Conservation (phyloP, 2,113 vertebrate species). For the Trogon melanurus region DNA sequence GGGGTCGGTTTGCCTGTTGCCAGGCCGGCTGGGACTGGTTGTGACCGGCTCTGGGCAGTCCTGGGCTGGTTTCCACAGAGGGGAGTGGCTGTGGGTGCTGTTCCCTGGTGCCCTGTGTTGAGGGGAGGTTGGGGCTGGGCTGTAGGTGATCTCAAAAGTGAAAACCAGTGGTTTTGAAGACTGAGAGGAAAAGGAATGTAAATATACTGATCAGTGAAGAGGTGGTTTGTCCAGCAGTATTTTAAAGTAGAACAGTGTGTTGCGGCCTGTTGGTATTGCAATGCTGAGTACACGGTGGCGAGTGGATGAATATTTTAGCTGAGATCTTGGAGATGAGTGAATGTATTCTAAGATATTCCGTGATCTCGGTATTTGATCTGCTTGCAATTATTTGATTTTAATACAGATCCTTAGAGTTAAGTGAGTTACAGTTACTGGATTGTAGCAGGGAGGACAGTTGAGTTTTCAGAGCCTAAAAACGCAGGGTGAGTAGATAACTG, state of each 20-base stretch:
- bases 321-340: not conserved
- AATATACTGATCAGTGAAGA: not conserved
- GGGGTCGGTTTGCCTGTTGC: too few relatives aligned
- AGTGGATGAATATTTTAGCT: not conserved
- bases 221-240: rapidly evolving
- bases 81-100: too few relatives aligned
- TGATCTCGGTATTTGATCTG: not conserved
- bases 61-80: rapidly evolving
- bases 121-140: rapidly evolving
- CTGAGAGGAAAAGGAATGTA: rapidly evolving
- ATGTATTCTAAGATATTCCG: not conserved
- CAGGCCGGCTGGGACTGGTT: rapidly evolving
- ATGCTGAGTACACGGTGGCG: rapidly evolving
- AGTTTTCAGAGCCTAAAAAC: not conserved
- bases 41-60: not conserved
- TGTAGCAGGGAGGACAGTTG: not conserved
- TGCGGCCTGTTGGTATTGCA: not conserved
- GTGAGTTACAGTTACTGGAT: not conserved
- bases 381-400: not conserved
- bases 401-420: not conserved
- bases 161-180: not conserved
- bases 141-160: rapidly evolving
- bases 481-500: not conserved
- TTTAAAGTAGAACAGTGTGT: not conserved
- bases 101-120: too few relatives aligned